These are phyloP conservation scores for Frieseomelitta varia DNA, from an alignment of 1,140 invertebrate genomes.

Conservation along the genomic window DNA sequence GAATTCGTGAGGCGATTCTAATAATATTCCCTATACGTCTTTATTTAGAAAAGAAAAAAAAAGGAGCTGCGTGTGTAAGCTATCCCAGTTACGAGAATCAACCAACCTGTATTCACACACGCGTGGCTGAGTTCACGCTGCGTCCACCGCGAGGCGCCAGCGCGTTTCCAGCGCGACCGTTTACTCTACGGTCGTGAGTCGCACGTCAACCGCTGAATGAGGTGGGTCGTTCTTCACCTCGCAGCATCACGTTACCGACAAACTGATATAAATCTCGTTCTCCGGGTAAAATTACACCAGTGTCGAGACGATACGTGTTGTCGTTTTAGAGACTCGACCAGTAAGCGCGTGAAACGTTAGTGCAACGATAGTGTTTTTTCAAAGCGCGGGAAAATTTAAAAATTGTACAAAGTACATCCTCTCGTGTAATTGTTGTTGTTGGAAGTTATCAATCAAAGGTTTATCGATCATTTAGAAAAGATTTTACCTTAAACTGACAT, in stretches of 20 bases:
- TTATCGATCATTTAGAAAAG: background rate
- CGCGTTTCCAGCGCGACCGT: constrained; percentile 19
- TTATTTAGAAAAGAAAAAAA: background rate
- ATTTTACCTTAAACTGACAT: background rate
- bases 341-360: too few relatives aligned
- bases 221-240: background rate
- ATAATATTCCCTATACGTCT: background rate
- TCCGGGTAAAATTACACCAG: background rate
- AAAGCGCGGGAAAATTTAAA: background rate
- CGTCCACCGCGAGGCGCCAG: constrained; percentile 55
- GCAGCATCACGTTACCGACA: too few relatives aligned
- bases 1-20: background rate
- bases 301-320: background rate
- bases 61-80: background rate
- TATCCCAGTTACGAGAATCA: constrained; percentile 1
- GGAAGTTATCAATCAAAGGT: background rate
- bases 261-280: background rate
- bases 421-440: background rate
- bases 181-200: constrained; percentile 13
- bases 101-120: constrained; percentile 23
- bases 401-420: too few relatives aligned
- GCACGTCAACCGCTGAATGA: constrained; percentile 23
- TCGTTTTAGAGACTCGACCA: background rate
- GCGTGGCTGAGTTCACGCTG: constrained; percentile 24
- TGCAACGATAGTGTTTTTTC: background rate